phyloP scores from a whole-genome alignment of 2,113 vertebrate genomes.

The Cyphotilapia sp. region DNA sequence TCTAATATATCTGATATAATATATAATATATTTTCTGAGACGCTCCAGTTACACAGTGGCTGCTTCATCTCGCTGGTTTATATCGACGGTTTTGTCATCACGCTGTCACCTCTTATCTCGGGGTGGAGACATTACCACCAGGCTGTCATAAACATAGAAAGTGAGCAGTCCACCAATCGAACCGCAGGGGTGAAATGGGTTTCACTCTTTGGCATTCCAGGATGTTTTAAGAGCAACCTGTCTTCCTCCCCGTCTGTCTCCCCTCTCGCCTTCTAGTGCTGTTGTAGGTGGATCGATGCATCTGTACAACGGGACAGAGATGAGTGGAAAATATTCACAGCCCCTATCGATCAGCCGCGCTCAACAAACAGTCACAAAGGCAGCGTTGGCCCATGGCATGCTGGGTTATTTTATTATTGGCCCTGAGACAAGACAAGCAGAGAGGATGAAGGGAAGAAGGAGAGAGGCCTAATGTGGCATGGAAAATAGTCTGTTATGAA shows the following conservation, averaged over 20 bases:
- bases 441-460: background rate
- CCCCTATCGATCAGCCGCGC: background rate
- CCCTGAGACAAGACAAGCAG: background rate
- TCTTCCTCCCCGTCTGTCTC: background rate
- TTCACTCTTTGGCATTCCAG: background rate
- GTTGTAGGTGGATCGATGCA: background rate
- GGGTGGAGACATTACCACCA: background rate
- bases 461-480: slow-evolving; percentile 25
- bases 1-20: background rate
- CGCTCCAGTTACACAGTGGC: background rate
- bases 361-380: background rate
- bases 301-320: slow-evolving; percentile 9
- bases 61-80: background rate
- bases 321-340: slow-evolving; percentile 22
- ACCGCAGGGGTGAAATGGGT: background rate
- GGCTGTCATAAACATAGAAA: background rate
- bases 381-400: background rate
- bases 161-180: background rate
- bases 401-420: slow-evolving; percentile 6
- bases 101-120: background rate
- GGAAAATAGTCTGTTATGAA: slow-evolving; percentile 41
- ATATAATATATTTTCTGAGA: background rate
- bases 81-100: background rate
- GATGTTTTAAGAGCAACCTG: background rate
- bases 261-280: background rate